Evolutionary conservation across 2,113 vertebrate species (phyloP), one percentile per base, ranked within the genome.

Genomic region (Phylloscopus trochiloides): DNA sequence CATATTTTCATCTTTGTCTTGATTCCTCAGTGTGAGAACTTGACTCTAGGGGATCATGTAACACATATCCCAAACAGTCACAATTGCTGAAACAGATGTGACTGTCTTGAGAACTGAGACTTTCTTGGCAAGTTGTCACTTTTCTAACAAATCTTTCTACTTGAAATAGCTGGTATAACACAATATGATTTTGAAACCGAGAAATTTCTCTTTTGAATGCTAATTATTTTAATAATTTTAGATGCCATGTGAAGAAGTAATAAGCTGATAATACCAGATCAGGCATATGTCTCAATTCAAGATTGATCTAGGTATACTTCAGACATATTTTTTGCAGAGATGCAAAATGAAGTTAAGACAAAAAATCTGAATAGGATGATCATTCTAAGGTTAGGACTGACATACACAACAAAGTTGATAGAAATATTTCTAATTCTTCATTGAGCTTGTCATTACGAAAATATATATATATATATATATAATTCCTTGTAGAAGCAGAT

Each of bases 81-180:
- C 65, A 87, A 40, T 84, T 79, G 26, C 86, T 95, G 88, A 90
- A 90, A 66, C 42, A 70, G 61, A 83, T 94, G 67, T 95, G 74
- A 71, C 72, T 91, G 73, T 77, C 65, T 94, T 92, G 77, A 89
- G 87, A 92, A 40, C 50, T 82, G 85, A 95, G 81, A 61, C 71
- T 93, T 90, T 71, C 66, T 92, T 96, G 81, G 89, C 84, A 95
- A 95, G 47, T 93, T 97, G 92, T 97, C 89, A 74, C 62, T 92
- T 95, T 48, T 51, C 42, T 88, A 93, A 54, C 76, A 90, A 48
- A 50, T 75, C 59, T 83, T 81, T 88, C n/a, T 74, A 10, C 67
- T 86, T 79, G 88, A 93, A 94, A 84, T 91, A 85, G 79, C 82
- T 94, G 16, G 12, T 81, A 15, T 61, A 77, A 80, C 59, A 70